These are phyloP conservation scores for Tricholaema leucomelas DNA, from an alignment of 2,113 vertebrate species.

Conservation along the genomic window DNA sequence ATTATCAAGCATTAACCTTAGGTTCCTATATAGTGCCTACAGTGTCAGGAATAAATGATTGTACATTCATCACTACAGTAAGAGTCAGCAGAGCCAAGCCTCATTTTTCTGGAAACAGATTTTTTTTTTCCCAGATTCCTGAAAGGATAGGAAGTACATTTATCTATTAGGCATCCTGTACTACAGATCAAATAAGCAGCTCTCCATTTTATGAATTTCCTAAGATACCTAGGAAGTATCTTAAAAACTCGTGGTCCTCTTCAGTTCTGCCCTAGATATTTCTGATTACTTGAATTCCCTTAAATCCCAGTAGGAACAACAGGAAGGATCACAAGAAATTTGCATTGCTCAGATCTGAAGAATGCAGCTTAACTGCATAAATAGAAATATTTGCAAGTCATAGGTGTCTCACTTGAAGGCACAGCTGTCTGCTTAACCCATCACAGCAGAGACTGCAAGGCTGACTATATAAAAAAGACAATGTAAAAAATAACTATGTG, in stretches of 20 bases:
- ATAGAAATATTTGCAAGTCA: slow-evolving; percentile 44
- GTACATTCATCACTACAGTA: not conserved
- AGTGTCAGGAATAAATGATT: not conserved
- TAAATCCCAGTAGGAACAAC: not conserved
- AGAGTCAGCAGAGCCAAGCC: not conserved
- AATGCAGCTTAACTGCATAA: not conserved
- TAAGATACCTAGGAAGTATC: not conserved
- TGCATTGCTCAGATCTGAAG: not conserved
- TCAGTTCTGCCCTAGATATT: not conserved
- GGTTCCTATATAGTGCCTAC: not conserved
- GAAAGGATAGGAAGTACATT: not conserved
- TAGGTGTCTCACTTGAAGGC: slow-evolving; percentile 8
- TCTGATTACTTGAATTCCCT: not conserved
- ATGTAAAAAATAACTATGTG: slow-evolving; percentile 32
- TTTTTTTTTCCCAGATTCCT: not conserved
- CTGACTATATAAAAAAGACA: not conserved
- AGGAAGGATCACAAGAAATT: not conserved
- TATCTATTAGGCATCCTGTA: not conserved
- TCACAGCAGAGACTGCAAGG: not conserved
- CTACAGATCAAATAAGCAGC: not conserved
- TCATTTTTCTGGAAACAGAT: not conserved
- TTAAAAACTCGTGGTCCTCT: not conserved
- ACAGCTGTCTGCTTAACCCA: slow-evolving; percentile 14
- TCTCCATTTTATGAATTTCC: not conserved
- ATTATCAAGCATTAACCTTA: not conserved